Evolutionary conservation across 2,888 invertebrate species (phyloP), one percentile per base, ranked within the genome.

Genomic region (Cheilosia scutellata): DNA sequence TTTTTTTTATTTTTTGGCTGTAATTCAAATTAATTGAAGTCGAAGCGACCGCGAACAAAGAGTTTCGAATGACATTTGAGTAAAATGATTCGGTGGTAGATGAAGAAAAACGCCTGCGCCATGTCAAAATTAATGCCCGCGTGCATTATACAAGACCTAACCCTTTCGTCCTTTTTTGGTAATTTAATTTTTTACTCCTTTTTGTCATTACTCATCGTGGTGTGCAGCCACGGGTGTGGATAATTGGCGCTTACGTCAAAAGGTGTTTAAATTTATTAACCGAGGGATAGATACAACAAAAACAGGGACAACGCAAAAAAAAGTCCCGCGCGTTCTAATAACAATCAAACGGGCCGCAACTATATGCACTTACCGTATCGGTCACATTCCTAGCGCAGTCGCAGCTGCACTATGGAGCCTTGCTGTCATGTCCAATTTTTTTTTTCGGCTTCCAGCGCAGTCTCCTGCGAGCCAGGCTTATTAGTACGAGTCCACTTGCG

Each of bases 11-110:
- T 37, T 20, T 47, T 60, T 44, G 42, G 76, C 62, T 77, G 71
- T 68, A 86, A 86, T 82, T 86, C 49, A 84, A 84, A 84, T 80
- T 86, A 86, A 82, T 86, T 86, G 86, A 86, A 86, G 57, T 33
- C 47, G 37, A 9, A 11, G 68, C 84, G 63, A 71, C 75, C 75
- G 25, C 75, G 49, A 80, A 86, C 84, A 86, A 86, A 86, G 66
- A 76, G 76, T 68, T 71, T 71, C 76, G 57, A 82, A 58, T 86
- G 86, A 82, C 86, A 68, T 76, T 80, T 60, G 31, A 62, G 55
- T 11, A 68, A 66, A 78, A 79, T 53, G 57, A 75, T 66, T 66
- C 47, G 13, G 0, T 33, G 47, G n/a, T n/a, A n/a, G 4, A 55
- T 27, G 60, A 62, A 63, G 44, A 63, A 53, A 13, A 60, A 27